Evolutionary conservation across 2,888 invertebrate species (phyloP), one percentile per base, ranked within the genome.

Genomic region (Lypha dubia): DNA sequence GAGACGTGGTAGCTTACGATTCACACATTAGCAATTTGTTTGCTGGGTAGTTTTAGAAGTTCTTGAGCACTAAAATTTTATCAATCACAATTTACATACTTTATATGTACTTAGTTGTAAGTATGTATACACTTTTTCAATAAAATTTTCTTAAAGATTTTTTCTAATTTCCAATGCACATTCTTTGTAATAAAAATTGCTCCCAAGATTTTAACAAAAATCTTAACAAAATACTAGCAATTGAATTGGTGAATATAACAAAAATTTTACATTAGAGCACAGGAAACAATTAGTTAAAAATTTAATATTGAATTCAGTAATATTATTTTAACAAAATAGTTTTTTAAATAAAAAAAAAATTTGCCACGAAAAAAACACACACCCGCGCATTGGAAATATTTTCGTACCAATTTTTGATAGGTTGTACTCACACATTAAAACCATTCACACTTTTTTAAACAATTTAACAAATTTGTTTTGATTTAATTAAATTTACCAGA

Each of bases 281-380:
- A 9, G 1, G 13, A 65, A 9, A 28, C 5, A 7, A 28, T 65
- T 17, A 6, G 20, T 51, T 24, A 24, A n/a, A n/a, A n/a, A n/a
- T 49, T 60, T 53, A 32, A 51, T 35, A 79, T 73, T 87, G 87
- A 86, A 87, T 87, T 88, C 87, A 88, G 86, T 85, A 46, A 87
- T 84, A 81, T 83, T 76, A 87, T 20, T 22, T 41, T 35, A 86
- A 79, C 56, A 70, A 70, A 70, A 56, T 70, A 28, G 20, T 17
- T 70, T 24, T n/a, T 56, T 38, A 49, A 0, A 49, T 20, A 9
- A 6, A 46, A n/a, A n/a, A n/a, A n/a, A n/a, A n/a, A n/a, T n/a
- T n/a, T 46, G n/a, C 46, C 46, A 46, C 38, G 24, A 56, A 44
- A 0, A 71, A 3, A n/a, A n/a, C n/a, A n/a, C n/a, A n/a, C n/a